Evolutionary conservation across 1,140 invertebrate species (phyloP), one percentile per base, ranked within the genome.

Genomic region (Pachypeltis micranthus): DNA sequence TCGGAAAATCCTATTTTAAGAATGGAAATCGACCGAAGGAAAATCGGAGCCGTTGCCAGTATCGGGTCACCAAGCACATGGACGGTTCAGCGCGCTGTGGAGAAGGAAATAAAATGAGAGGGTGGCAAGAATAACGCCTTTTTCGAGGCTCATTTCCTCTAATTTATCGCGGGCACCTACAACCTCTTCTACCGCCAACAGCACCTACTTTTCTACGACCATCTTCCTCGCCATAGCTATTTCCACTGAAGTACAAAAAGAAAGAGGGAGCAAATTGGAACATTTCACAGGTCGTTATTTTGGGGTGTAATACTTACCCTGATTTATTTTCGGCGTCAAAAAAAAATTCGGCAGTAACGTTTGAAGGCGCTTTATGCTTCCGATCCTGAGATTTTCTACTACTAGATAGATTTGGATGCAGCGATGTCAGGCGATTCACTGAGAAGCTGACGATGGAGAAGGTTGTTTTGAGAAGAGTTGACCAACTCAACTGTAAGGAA

Each of bases 101-200:
- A 21, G 21, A 51, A 21, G 7, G 21, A 51, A 51, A 21, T 21
- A 4, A 51, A 4, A 10, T 4, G 19, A 14, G 12, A 10, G 47
- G 47, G 47, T 21, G 47, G 12, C 23, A 51, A 21, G 47, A 51
- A 51, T 51, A 21, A 51, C 47, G 10, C 10, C 10, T 51, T 21
- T 51, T 51, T 51, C 47, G 47, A 10, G 47, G 47, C 47, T 51
- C 47, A 51, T 51, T 51, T 51, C 47, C 10, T 51, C 47, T 51
- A 51, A 51, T 51, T 51, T 51, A 51, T 51, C 23, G 47, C 21
- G 31, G 31, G 31, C 31, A 39, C 31, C 47, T 14, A 51, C 10
- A 51, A 51, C 47, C 47, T 4, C 47, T 4, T 51, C 21, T 21
- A 10, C 19, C 47, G 12, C 4, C 47, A 51, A 3, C 10, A n/a